These are phyloP conservation scores for Hirtodrosophila trivittata DNA, from an alignment of 2,888 invertebrate genomes.

Conservation along the genomic window DNA sequence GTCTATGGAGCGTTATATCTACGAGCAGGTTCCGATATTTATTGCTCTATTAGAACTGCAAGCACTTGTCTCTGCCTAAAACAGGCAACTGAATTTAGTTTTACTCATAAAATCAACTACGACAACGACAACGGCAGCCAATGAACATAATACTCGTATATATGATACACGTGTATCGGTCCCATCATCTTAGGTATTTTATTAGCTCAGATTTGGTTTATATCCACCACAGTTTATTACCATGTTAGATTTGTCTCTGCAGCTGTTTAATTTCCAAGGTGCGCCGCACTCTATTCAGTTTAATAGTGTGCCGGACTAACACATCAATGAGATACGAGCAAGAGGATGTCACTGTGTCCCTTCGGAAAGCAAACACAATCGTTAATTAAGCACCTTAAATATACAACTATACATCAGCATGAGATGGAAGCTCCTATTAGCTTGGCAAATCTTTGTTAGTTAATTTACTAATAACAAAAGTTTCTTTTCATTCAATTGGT, in stretches of 20 bases:
- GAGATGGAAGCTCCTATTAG: too few species aligned
- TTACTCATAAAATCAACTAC: constrained; percentile 44
- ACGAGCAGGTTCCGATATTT: constrained; percentile 38
- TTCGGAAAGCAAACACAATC: constrained; percentile 2
- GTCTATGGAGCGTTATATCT: constrained; percentile 16
- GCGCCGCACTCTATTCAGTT: constrained; percentile 51
- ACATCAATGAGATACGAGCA: constrained; percentile 6
- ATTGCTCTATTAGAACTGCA: constrained; percentile 62
- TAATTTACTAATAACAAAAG: too few species aligned
- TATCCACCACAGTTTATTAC: constrained; percentile 42
- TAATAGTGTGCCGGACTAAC: constrained; percentile 49
- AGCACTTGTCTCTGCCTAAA: constrained; percentile 54
- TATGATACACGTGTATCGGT: constrained; percentile 1
- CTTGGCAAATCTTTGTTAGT: too few species aligned
- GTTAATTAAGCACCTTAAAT: constrained; percentile 2
- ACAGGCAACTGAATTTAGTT: constrained; percentile 39
- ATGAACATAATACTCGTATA: constrained; percentile 19
- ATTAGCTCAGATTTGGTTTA: constrained; percentile 61
- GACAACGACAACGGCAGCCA: constrained; percentile 29
- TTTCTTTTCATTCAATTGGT: too few species aligned
- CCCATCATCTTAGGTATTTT: constrained; percentile 44
- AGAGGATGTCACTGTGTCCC: neutral
- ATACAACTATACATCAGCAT: neutral
- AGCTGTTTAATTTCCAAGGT: constrained; percentile 30
- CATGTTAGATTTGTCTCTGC: constrained; percentile 35